Percentiles rank a stretch among this genome's conserved stretches.
phyloP scores from a whole-genome alignment of 53 echinoderm and acorn worm genomes.

The Patiria pectinifera region DNA sequence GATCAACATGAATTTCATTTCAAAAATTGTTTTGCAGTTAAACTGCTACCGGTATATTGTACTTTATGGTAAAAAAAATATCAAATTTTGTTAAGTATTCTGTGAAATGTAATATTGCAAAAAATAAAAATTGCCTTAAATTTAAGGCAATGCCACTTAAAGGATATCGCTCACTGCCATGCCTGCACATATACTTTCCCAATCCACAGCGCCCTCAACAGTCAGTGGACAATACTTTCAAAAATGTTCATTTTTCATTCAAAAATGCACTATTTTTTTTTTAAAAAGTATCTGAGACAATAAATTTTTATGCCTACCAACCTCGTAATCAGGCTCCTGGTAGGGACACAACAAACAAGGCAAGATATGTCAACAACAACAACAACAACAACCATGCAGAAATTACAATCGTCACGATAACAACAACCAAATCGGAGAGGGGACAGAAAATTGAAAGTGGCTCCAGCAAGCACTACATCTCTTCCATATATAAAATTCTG shows the following conservation, averaged over 20 bases:
- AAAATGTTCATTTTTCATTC: not conserved
- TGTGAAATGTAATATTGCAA: too few species aligned
- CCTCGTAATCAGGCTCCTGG: slow-evolving; percentile 62
- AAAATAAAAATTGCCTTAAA: too few species aligned
- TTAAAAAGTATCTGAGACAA: not conserved
- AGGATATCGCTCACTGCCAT: too few species aligned
- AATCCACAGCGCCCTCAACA: slow-evolving; percentile 36
- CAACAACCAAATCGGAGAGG: not conserved
- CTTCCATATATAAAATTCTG: too few species aligned
- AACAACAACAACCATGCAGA: slow-evolving; percentile 40
- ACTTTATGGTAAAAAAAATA: too few species aligned
- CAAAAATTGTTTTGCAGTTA: too few species aligned
- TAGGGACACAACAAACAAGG: slow-evolving; percentile 55
- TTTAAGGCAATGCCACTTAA: too few species aligned
- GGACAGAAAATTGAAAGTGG: not conserved
- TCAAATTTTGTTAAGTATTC: too few species aligned
- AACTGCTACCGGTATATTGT: too few species aligned
- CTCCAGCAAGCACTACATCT: not conserved
- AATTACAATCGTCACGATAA: not conserved
- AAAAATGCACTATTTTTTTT: slow-evolving; percentile 2
- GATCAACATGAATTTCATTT: not conserved
- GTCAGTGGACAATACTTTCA: slow-evolving; percentile 10
- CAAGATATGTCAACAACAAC: slow-evolving; percentile 60
- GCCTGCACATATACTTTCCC: not conserved
- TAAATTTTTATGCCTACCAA: slow-evolving; percentile 46